Base-by-base conservation (phyloP, 2,888 invertebrate genomes). In the Drosophila prolongata region DNA sequence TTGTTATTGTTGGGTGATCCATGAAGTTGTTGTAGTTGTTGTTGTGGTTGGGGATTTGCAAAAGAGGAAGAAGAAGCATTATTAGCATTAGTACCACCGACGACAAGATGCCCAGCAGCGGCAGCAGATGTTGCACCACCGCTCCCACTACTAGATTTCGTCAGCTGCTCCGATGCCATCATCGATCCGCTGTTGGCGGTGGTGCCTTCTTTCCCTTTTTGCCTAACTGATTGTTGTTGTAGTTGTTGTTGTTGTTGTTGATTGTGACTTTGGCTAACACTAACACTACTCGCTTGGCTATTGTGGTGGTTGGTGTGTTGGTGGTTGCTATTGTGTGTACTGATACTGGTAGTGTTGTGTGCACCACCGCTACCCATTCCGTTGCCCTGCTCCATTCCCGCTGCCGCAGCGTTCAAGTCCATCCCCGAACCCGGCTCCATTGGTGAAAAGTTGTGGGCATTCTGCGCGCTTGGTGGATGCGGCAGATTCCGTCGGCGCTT, bases 21-120 rank as follows among this genome's bases (percentile, higher is more conserved):
- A 80, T 89, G 81, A 76, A 71, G 79, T 76, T 77, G 90, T 88
- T 58, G 90, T 16, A 16, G 16, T 86, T 75, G 73, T 82, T 67
- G 79, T 73, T 66, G 70, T 84, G 85, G 91, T 91, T 90, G 81
- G 90, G 91, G 90, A 89, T 91, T 91, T 93, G 94, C 91, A 93
- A 94, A 93, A 94, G 94, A 94, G 93, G 93, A 92, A 93, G 94
- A 93, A 94, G 94, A 94, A 93, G 94, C 92, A 91, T 91, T 91
- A 92, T 92, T 92, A 92, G 93, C 92, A 93, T 93, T 93, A 93
- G 94, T 94, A 94, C 94, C 93, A 92, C 93, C 92, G 92, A 91
- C 93, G 90, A 90, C 93, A 90, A 89, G 82, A 90, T 89, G 86
- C 88, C 90, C 91, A 90, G 90, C 90, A 90, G 91, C 90, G 89